Conservation (phyloP, 2,113 vertebrate species). For the Macquaria australasica region DNA sequence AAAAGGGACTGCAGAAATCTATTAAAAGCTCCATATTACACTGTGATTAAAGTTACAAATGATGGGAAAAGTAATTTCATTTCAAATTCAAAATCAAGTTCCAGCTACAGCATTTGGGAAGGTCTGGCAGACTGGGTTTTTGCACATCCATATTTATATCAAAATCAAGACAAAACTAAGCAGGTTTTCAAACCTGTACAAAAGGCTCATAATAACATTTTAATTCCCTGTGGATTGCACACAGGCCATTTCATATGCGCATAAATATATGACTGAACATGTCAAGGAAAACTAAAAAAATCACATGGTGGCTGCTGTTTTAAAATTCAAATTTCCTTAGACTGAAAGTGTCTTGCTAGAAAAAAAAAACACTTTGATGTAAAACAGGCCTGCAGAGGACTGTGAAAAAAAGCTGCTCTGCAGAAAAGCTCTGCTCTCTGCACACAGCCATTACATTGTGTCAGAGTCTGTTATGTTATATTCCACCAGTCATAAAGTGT, state of each 20-base stretch:
- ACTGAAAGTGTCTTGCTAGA: slow-evolving; percentile 1
- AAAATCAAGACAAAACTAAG: background rate
- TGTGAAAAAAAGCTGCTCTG: slow-evolving; percentile 4
- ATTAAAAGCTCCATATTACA: slow-evolving; percentile 21
- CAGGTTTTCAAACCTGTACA: background rate
- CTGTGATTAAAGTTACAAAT: slow-evolving; percentile 23
- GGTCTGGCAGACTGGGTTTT: background rate
- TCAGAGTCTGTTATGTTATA: background rate
- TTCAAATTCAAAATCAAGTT: slow-evolving; percentile 25
- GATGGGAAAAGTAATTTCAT: background rate
- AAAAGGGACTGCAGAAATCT: slow-evolving; percentile 1
- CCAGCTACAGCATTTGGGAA: background rate
- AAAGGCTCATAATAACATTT: background rate
- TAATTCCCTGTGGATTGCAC: background rate
- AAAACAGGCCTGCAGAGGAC: slow-evolving; percentile 1
- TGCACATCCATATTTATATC: background rate
- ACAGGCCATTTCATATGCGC: background rate
- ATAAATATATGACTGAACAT: background rate
- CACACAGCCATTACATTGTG: background rate
- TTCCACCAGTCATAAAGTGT: slow-evolving; percentile 9
- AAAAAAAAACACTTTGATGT: slow-evolving; percentile 13
- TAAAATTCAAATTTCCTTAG: background rate
- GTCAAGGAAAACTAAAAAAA: background rate
- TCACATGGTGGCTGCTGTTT: background rate
- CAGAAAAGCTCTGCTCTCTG: slow-evolving; percentile 17